Conservation (phyloP, 2,113 vertebrate species). For the Brachypteracias leptosomus region DNA sequence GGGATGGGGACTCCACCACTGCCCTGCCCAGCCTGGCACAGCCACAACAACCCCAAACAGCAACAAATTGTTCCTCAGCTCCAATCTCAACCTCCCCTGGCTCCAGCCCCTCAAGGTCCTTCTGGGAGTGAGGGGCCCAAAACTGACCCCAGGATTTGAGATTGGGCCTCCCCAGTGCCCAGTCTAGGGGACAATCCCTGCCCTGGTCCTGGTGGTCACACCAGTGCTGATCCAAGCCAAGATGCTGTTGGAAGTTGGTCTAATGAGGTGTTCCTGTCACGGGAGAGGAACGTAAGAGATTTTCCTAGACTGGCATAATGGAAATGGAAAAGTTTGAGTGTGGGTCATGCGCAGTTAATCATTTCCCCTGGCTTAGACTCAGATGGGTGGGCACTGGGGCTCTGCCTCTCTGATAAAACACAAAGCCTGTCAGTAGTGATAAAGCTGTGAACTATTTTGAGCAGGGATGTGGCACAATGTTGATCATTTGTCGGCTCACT, state of each 20-base stretch:
- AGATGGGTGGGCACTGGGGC: not conserved
- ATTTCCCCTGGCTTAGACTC: not conserved
- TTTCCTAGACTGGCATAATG: not conserved
- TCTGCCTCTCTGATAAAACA: not conserved
- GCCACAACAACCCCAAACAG: no score
- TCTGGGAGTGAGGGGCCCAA: not conserved
- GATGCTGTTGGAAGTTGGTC: not conserved
- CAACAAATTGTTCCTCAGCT: no score
- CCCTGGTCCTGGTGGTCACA: not conserved
- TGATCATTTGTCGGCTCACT: not conserved
- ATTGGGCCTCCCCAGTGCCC: not conserved
- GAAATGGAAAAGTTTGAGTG: not conserved
- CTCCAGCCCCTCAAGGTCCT: not conserved
- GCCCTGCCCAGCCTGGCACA: no score
- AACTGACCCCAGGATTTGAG: not conserved
- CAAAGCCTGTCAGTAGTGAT: constrained; percentile 21
- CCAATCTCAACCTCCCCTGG: no score
- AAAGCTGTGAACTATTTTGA: constrained; percentile 26
- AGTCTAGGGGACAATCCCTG: not conserved
- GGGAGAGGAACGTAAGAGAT: not conserved
- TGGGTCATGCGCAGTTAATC: not conserved
- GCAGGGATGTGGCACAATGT: not conserved
- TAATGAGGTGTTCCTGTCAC: not conserved
- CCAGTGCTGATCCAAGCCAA: not conserved
- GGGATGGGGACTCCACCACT: no score